These are phyloP conservation scores for Avahi laniger DNA, from an alignment of 2,797 vertebrate species.

Conservation along the genomic window DNA sequence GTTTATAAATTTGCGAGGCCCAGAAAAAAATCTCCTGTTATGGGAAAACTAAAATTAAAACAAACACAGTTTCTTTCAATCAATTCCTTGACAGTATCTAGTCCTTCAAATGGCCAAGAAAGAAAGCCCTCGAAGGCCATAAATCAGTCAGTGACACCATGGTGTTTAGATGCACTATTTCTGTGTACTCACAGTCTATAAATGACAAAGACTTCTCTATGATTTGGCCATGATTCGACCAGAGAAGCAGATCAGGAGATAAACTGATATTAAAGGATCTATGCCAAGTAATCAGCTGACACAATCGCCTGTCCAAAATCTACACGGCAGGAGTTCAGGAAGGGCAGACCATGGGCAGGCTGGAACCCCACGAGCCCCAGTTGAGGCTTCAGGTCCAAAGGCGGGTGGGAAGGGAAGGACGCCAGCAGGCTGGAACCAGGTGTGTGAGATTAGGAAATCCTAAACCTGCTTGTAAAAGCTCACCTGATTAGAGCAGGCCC, in stretches of 20 bases:
- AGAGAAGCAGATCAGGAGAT: background rate
- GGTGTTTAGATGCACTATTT: background rate
- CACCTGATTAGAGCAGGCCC: background rate
- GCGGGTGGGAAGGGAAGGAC: accelerated
- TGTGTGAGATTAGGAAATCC: background rate
- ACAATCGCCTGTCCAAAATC: background rate
- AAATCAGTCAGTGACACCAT: background rate
- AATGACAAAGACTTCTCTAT: background rate
- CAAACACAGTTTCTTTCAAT: no score
- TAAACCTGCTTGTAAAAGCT: background rate
- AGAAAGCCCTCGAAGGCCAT: background rate
- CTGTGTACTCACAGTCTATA: background rate
- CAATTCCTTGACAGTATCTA: background rate
- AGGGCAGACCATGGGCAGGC: background rate
- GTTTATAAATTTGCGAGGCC: background rate
- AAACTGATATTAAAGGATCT: background rate
- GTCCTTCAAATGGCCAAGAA: background rate
- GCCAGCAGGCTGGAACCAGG: background rate
- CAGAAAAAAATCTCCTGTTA: background rate
- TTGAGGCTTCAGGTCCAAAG: background rate
- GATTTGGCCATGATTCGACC: background rate
- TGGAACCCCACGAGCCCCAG: background rate
- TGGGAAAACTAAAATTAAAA: background rate
- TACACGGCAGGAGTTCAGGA: background rate
- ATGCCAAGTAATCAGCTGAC: background rate